Evolutionary conservation across 2,888 invertebrate genomes (phyloP), one percentile per base, ranked within the genome.

Genomic region (Lepidonotus clava): DNA sequence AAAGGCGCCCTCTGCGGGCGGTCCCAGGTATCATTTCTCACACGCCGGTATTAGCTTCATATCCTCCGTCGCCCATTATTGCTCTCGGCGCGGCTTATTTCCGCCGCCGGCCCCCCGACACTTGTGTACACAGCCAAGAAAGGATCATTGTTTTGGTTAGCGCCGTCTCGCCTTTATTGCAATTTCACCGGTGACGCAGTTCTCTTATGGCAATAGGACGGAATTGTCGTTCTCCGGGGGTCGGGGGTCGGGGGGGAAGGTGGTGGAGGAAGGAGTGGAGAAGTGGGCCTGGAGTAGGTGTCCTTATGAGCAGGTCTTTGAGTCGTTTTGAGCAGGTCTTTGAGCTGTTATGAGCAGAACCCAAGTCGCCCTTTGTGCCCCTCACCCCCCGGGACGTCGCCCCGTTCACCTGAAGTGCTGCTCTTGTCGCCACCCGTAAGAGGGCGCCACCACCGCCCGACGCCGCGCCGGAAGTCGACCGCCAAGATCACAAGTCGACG

Each of bases 121-220:
- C 21, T 71, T 71, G 71, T 71, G 71, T 71, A 38, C 71, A 71
- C 38, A 18, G 71, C 71, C 34, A 71, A 71, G 71, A 71, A 71
- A 71, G 21, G 71, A 38, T 71, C 71, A 71, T 71, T 71, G 71
- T 71, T 71, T 71, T 71, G 34, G 71, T 71, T 71, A 71, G 71
- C 71, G 34, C 46, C 36, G 71, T 36, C n/a, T n/a, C n/a, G n/a
- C 71, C 34, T 36, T 71, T 71, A 71, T 71, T 71, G 71, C 71
- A 71, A 71, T 71, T 71, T 24, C 61, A 38, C 18, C 71, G 32
- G 28, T 38, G 71, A 38, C 38, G 38, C 18, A 21, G 38, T n/a
- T n/a, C n/a, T n/a, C n/a, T n/a, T n/a, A n/a, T n/a, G 1, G 28
- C 28, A 61, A 28, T 8, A 28, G 28, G 61, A 32, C 28, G 61